Conservation (phyloP, 2,888 invertebrate species). For the Lasioglossum marginatum region DNA sequence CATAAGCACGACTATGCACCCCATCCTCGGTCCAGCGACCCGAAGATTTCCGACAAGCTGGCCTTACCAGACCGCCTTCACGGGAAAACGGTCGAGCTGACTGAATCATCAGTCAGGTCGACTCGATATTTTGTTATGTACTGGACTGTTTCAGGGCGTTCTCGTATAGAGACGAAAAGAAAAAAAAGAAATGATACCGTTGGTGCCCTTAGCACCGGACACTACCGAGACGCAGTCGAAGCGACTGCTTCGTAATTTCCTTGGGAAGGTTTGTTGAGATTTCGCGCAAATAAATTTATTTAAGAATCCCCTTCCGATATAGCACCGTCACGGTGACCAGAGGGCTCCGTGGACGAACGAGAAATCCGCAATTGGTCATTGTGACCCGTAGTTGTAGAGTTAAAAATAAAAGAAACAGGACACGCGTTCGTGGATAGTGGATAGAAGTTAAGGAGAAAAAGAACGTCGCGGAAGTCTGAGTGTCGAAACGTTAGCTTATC, state of each 20-base stretch:
- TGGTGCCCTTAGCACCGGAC: conserved; percentile 27
- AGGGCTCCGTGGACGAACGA: background rate
- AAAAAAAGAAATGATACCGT: background rate
- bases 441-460: conserved; percentile 6
- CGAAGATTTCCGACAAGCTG: conserved; percentile 28
- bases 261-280: conserved; percentile 4
- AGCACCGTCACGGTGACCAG: background rate
- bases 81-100: background rate
- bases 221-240: background rate
- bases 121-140: conserved; percentile 46
- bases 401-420: conserved; percentile 6
- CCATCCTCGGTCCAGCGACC: background rate
- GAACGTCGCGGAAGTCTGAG: conserved; percentile 21
- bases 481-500: conserved; percentile 38
- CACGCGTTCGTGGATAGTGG: conserved; percentile 19
- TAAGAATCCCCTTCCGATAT: background rate
- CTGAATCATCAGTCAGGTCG: background rate
- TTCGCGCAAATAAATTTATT: conserved; percentile 14
- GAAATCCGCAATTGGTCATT: conserved; percentile 10
- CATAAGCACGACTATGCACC: conserved; percentile 24
- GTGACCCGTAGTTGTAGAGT: conserved; percentile 2
- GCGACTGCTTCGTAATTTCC: background rate
- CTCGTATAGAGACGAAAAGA: conserved; percentile 13
- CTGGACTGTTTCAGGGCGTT: conserved; percentile 12
- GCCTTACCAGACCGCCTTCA: conserved; percentile 38